Conservation (phyloP, 2,797 vertebrate genomes). For the Sebastolobus alascanus region DNA sequence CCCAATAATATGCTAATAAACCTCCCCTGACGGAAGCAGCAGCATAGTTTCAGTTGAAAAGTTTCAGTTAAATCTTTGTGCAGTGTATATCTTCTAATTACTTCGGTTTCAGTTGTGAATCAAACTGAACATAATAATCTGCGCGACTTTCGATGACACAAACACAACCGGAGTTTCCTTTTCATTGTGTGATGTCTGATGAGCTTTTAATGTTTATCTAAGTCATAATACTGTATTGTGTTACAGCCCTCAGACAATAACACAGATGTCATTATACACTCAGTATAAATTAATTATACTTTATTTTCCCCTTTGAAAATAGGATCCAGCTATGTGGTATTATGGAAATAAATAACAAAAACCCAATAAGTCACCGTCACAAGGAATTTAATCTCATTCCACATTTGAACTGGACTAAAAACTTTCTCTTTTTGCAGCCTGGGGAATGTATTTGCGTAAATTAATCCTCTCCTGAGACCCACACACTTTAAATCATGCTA, state of each 20-base stretch:
- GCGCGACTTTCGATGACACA: neutral
- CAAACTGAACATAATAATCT: neutral
- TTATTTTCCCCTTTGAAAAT: slow-evolving; percentile 27
- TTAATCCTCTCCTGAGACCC: slow-evolving; percentile 55
- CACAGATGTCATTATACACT: slow-evolving; percentile 30
- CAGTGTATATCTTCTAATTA: neutral
- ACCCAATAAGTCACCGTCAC: slow-evolving; percentile 51
- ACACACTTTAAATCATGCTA: slow-evolving; percentile 62
- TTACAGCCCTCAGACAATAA: slow-evolving; percentile 39
- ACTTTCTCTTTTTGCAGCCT: slow-evolving; percentile 32
- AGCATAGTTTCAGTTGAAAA: neutral
- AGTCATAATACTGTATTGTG: slow-evolving; percentile 4
- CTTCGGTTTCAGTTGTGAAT: neutral
- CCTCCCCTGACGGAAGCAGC: neutral
- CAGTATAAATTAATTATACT: slow-evolving; percentile 35
- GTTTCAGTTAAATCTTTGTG: neutral
- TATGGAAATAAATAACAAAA: slow-evolving; percentile 48
- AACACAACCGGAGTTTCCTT: neutral
- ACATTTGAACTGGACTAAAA: slow-evolving; percentile 42
- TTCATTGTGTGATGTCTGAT: neutral
- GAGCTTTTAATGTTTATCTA: slow-evolving; percentile 17
- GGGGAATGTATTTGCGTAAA: slow-evolving; percentile 55
- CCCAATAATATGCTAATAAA: neutral
- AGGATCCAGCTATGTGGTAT: slow-evolving; percentile 19
- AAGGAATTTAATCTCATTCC: slow-evolving; percentile 63